Base-by-base conservation (phyloP, 1,140 invertebrate genomes). In the Apocrypta bakeri region DNA sequence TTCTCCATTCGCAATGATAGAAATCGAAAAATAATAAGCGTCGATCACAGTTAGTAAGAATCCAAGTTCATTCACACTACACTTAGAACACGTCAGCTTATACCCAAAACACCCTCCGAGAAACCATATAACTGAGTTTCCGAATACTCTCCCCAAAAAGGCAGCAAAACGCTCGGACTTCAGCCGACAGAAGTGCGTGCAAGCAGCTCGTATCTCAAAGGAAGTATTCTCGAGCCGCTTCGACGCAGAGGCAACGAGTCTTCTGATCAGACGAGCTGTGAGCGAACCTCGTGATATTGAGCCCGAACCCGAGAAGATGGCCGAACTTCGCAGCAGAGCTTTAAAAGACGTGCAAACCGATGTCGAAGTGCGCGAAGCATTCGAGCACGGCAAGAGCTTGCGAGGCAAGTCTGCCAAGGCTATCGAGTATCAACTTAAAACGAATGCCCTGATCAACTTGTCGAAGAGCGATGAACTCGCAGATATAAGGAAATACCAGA, bases 351-450 rank as follows among this genome's bases (percentile, higher is more conserved):
- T 94, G 75, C 93, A 94, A 69, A 87, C 88, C 76, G 89, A 86
- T 48, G 85, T 93, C 85, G 90, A 88, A 66, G 85, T 90, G 25
- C 84, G 88, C 4, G 88, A 90, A 24, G 87, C 90, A 1, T 88
- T 94, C 29, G 92, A 93, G 89, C 86, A 92, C 92, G 84, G 93
- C 86, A 86, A 90, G 91, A 87, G 92, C 89, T 89, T 96, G 29
- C 93, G 93, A 82, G 95, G 95, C 66, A 96, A 95, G 92, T 96
- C 96, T 2, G 95, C 95, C 12, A 95, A 93, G 86, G 93, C 93
- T 37, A 96, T 96, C 84, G 95, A 95, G 87, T 93, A 94, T 85
- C 94, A 94, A 8, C 88, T 96, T 21, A 94, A 94, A 61, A 90
- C 93, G 0, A 87, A 89, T 17, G 89, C 92, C 17, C 80, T 90